Conservation (phyloP, 2,888 invertebrate species). For the Nebria salina region DNA sequence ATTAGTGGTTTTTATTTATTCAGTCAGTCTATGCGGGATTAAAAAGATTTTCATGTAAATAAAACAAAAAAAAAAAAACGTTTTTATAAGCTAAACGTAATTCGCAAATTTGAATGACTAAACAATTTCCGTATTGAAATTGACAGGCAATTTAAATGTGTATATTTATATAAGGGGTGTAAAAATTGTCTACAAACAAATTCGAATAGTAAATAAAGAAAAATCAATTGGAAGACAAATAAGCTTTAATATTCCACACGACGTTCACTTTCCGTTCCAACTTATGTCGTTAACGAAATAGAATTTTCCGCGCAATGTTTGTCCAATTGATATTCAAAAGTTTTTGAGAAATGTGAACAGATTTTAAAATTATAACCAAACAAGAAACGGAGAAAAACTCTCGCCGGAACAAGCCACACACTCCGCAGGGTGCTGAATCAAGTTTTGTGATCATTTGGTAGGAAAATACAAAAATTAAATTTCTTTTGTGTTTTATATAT, state of each 20-base stretch:
- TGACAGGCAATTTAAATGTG: background rate
- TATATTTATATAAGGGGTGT: background rate
- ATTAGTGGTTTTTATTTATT: too few relatives aligned
- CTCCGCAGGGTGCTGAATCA: background rate
- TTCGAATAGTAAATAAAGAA: background rate
- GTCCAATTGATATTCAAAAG: background rate
- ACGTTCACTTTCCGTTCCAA: background rate
- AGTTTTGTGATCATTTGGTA: background rate
- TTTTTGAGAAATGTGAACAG: background rate
- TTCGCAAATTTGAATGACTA: too few relatives aligned
- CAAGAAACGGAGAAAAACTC: background rate
- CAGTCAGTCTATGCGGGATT: too few relatives aligned
- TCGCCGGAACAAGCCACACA: too few relatives aligned
- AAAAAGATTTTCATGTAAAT: too few relatives aligned
- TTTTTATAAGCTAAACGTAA: too few relatives aligned
- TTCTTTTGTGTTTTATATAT: slow-evolving; percentile 7
- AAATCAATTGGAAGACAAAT: background rate
- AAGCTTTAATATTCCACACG: background rate
- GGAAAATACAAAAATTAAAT: background rate
- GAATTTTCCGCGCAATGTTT: background rate
- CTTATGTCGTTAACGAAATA: background rate
- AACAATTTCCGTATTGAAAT: too few relatives aligned
- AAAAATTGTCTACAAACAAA: background rate
- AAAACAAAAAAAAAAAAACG: too few relatives aligned
- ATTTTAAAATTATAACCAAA: background rate